Conservation (phyloP, 1,140 invertebrate genomes). For the Drosophila hydei region DNA sequence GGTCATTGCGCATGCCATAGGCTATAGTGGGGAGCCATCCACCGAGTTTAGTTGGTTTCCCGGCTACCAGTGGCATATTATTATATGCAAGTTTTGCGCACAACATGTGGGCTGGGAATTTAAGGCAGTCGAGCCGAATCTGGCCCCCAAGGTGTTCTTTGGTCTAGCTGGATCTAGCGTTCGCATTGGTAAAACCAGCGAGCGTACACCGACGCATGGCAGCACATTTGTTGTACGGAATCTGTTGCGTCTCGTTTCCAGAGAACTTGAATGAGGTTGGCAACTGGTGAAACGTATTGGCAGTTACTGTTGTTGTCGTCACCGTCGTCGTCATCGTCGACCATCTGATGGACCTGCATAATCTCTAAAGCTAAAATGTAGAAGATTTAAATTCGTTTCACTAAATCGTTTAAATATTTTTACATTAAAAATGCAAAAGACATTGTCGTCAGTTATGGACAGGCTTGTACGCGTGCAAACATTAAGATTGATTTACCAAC, state of each 20-base stretch:
- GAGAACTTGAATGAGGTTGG: slow-evolving; percentile 71
- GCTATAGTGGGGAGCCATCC: slow-evolving; percentile 86
- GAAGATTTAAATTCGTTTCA: slow-evolving; percentile 54
- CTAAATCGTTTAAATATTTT: slow-evolving; percentile 10
- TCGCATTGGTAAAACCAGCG: slow-evolving; percentile 61
- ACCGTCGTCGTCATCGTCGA: neutral
- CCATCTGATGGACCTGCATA: slow-evolving; percentile 16
- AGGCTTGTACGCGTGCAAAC: slow-evolving; percentile 7
- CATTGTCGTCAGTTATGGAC: neutral
- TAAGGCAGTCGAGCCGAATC: slow-evolving; percentile 86
- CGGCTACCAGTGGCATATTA: slow-evolving; percentile 92
- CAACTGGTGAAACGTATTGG: slow-evolving; percentile 59
- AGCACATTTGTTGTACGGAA: slow-evolving; percentile 65
- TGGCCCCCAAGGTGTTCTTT: slow-evolving; percentile 89
- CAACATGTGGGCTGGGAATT: slow-evolving; percentile 93
- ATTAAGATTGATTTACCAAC: slow-evolving; percentile 64
- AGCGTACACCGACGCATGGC: slow-evolving; percentile 48
- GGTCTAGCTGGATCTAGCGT: slow-evolving; percentile 86
- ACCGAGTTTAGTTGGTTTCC: slow-evolving; percentile 94
- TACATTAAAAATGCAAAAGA: slow-evolving; percentile 14
- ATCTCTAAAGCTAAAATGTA: slow-evolving; percentile 18
- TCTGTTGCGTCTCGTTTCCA: slow-evolving; percentile 58
- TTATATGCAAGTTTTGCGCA: slow-evolving; percentile 87
- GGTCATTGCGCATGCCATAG: slow-evolving; percentile 85
- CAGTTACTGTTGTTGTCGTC: slow-evolving; percentile 38